These are phyloP conservation scores for Amorpha juglandis DNA, from an alignment of 2,888 invertebrate genomes.

Conservation along the genomic window DNA sequence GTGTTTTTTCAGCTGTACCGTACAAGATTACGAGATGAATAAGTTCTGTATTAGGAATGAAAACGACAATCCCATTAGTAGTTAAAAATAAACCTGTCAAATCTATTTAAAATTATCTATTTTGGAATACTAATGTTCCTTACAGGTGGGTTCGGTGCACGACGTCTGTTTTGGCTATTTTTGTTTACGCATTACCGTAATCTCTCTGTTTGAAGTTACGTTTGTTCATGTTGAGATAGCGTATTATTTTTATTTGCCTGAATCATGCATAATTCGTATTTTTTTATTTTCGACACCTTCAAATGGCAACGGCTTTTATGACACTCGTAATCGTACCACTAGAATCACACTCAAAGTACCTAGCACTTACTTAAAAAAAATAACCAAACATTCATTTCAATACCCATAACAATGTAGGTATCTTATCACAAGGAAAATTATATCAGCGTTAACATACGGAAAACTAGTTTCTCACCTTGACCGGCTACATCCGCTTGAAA, in stretches of 20 bases:
- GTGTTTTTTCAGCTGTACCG: conserved; percentile 3
- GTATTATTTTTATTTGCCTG: conserved; percentile 53
- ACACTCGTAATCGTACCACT: background rate
- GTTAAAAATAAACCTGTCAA: conserved; percentile 67
- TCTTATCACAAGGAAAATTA: conserved; percentile 33
- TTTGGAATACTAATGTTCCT: conserved; percentile 60
- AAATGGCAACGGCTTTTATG: conserved; percentile 5
- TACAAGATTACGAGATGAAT: background rate
- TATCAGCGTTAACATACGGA: conserved; percentile 37
- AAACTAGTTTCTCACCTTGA: conserved; percentile 64
- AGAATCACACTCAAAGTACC: background rate
- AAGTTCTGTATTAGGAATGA: conserved; percentile 2
- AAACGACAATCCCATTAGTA: conserved; percentile 15
- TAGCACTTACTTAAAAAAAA: background rate
- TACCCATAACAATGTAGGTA: background rate
- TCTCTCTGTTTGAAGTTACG: conserved; percentile 68
- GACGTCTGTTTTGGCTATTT: conserved; percentile 58
- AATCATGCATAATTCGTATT: conserved; percentile 39
- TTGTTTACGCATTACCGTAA: conserved; percentile 54
- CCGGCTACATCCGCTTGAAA: conserved; percentile 58
- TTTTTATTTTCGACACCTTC: conserved; percentile 34
- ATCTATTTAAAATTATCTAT: conserved; percentile 62
- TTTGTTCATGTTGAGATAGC: conserved; percentile 67
- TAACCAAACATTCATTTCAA: background rate
- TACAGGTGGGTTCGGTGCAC: conserved; percentile 67